These are phyloP conservation scores for Scaptomyza graminum DNA, from an alignment of 1,140 invertebrate genomes.

Conservation along the genomic window DNA sequence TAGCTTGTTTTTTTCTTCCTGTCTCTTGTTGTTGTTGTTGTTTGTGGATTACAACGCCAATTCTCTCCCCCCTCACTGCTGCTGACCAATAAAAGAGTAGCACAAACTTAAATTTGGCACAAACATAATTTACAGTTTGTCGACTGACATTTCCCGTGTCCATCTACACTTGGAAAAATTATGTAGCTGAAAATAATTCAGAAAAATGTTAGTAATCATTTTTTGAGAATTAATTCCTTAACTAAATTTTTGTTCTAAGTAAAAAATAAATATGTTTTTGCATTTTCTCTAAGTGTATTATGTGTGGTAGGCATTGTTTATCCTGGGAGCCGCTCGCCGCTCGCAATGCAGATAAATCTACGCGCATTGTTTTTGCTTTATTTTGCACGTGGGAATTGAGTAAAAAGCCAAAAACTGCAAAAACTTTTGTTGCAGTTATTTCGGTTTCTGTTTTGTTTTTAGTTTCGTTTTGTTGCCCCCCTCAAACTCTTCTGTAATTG, in stretches of 20 bases:
- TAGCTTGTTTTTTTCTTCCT: constrained; percentile 54
- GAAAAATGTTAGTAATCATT: background rate
- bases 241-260: background rate
- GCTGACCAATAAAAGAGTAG: constrained; percentile 45
- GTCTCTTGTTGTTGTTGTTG: constrained; percentile 27
- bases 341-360: constrained; percentile 77
- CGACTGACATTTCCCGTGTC: constrained; percentile 76
- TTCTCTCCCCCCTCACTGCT: constrained; percentile 16
- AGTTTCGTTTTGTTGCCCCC: constrained; percentile 51
- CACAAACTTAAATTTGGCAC: constrained; percentile 73
- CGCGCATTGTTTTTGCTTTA: constrained; percentile 64
- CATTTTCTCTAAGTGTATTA: constrained; percentile 21
- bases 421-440: constrained; percentile 51
- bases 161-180: background rate
- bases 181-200: too few relatives aligned
- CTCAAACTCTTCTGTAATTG: constrained; percentile 57
- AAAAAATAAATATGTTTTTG: background rate
- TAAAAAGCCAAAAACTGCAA: constrained; percentile 19
- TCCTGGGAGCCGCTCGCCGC: constrained; percentile 40
- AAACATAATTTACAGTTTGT: constrained; percentile 80
- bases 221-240: background rate
- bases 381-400: constrained; percentile 75
- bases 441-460: constrained; percentile 50
- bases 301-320: constrained; percentile 47
- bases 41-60: constrained; percentile 52